Conservation (phyloP, 2,113 vertebrate species). For the Lanius ludovicianus region DNA sequence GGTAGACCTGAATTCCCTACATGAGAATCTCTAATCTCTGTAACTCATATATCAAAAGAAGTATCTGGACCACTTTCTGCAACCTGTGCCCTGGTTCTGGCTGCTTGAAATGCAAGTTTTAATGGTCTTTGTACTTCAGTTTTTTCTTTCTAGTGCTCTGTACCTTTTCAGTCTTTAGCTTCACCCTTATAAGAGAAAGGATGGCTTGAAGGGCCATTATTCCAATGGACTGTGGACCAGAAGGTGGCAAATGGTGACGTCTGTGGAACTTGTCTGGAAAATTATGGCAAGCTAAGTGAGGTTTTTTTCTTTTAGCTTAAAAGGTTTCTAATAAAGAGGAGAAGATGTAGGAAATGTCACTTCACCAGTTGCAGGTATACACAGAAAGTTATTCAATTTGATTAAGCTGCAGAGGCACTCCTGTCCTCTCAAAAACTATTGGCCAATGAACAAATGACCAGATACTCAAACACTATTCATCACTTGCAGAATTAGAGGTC, state of each 20-base stretch:
- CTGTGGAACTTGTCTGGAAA: conserved; percentile 84
- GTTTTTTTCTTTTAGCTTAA: background rate
- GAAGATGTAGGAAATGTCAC: background rate
- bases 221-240: conserved; percentile 83
- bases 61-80: conserved; percentile 79
- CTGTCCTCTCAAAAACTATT: background rate
- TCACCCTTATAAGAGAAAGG: conserved; percentile 85
- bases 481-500: background rate
- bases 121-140: conserved; percentile 76
- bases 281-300: conserved; percentile 81
- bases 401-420: background rate
- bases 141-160: conserved; percentile 79
- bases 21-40: conserved; percentile 67
- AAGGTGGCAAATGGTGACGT: conserved; percentile 79
- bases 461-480: background rate
- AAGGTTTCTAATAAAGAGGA: background rate
- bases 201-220: conserved; percentile 81
- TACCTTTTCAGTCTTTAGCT: conserved; percentile 87
- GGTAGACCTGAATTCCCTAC: conserved; percentile 72
- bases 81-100: conserved; percentile 76
- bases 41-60: conserved; percentile 72
- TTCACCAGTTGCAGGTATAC: background rate
- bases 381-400: background rate
- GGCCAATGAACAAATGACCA: background rate
- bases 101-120: conserved; percentile 84